Base-by-base conservation (phyloP, 2,888 invertebrate genomes). In the Chymomyza amoena region DNA sequence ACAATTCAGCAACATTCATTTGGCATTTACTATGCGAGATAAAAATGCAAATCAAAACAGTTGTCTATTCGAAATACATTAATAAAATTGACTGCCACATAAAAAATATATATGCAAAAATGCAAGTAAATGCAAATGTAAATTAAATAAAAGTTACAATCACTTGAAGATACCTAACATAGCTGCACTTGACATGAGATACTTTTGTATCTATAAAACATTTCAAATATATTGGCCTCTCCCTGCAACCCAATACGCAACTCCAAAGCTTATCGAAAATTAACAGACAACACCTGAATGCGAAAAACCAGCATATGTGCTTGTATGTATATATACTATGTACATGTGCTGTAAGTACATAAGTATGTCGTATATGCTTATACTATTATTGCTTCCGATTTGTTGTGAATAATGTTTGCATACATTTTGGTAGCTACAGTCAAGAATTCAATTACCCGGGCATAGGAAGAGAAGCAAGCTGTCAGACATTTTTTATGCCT, bases 361-460 rank as follows among this genome's bases (percentile, higher is more conserved):
- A 32, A 32, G 32, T 32, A 32, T 32, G 32, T 32, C 32, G 32
- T 9, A 18, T 7, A 54, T 16, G 2, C 10, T 64, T 6, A 65
- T 68, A 65, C 70, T 75, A 75, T 87, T 87, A 84, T 87, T 84
- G 77, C 87, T 87, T 84, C 84, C 84, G 79, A 85, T 87, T 87
- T 77, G 82, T 68, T 82, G 80, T 73, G 77, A 82, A 84, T 83
- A 84, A 86, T 81, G 84, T 76, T 59, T 81, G 85, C 70, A 77
- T 9, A 52, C 52, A 45, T 57, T 57, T 51, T 25, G 62, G 9
- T 20, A 62, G 20, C 50, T 82, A 73, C 75, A 85, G 77, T 76
- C 78, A 70, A 81, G 86, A 83, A 85, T 87, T 87, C 84, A 85
- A 85, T 87, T 85, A 87, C 86, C 76, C 72, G 79, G 6, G 63